Conservation (phyloP, 2,888 invertebrate species). For the Heteropelma amictum region DNA sequence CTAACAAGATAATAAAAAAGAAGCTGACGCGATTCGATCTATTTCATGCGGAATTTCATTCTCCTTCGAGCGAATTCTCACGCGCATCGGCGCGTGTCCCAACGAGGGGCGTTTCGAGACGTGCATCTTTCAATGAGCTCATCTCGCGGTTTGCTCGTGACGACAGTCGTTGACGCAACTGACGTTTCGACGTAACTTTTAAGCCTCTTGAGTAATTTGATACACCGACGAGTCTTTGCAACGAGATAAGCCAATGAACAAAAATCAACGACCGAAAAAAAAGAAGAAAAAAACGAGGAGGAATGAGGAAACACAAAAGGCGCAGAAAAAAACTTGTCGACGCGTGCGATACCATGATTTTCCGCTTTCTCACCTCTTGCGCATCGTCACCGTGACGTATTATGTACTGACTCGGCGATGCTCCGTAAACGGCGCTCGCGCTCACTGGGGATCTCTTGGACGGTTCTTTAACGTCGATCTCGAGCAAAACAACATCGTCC, state of each 20-base stretch:
- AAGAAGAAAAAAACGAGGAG: not conserved
- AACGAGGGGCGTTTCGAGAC: slow-evolving; percentile 1
- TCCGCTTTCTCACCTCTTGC: slow-evolving; percentile 69
- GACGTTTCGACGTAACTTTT: slow-evolving; percentile 4
- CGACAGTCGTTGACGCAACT: not conserved
- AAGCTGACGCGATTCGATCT: not conserved
- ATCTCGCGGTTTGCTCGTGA: slow-evolving; percentile 16
- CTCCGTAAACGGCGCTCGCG: slow-evolving; percentile 69
- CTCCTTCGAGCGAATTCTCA: not conserved
- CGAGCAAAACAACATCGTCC: slow-evolving; percentile 72
- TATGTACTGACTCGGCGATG: slow-evolving; percentile 71
- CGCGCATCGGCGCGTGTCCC: slow-evolving; percentile 13
- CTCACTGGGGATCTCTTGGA: slow-evolving; percentile 72
- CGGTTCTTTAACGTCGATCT: slow-evolving; percentile 75
- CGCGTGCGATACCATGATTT: slow-evolving; percentile 29
- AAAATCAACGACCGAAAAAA: not conserved
- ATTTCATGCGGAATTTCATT: slow-evolving; percentile 8
- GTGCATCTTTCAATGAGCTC: not conserved
- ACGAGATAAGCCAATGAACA: not conserved
- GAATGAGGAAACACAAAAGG: not conserved
- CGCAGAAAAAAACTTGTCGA: not conserved
- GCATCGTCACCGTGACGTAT: slow-evolving; percentile 72
- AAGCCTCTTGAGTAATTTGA: not conserved
- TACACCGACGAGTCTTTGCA: slow-evolving; percentile 1
- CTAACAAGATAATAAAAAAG: not conserved